Conservation (phyloP, 2,113 vertebrate species). For the Bufo gargarizans region DNA sequence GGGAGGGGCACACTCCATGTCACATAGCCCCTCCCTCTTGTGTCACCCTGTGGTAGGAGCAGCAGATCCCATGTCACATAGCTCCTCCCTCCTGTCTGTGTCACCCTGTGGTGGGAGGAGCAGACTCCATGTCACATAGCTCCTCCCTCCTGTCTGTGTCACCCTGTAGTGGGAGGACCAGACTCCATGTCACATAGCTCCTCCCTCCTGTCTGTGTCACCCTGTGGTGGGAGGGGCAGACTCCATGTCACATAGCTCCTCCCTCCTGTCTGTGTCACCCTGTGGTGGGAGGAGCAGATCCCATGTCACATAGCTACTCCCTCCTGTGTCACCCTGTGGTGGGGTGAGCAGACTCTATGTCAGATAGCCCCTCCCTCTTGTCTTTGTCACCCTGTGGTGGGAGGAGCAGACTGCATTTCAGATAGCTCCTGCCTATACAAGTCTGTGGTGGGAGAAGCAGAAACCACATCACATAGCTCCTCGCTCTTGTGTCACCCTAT, state of each 20-base stretch:
- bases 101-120: conserved; percentile 5
- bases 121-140: conserved; percentile 30
- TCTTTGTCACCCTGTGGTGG: neutral
- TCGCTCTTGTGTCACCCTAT: neutral
- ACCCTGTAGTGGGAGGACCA: neutral
- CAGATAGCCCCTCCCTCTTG: neutral
- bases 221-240: conserved; percentile 1
- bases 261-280: neutral
- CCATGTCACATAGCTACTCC: no score
- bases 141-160: neutral
- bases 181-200: no score
- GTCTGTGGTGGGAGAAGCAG: no score
- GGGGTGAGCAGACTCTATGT: conserved; percentile 9
- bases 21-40: conserved; percentile 8
- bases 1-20: conserved; percentile 13
- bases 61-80: neutral
- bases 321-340: neutral
- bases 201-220: neutral
- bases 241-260: conserved; percentile 17
- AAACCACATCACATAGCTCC: no score
- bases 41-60: conserved; percentile 2
- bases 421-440: neutral
- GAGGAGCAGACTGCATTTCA: neutral
- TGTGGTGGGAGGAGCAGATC: neutral
- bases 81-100: neutral